These are phyloP conservation scores for Fragum fragum DNA, from an alignment of 2,888 invertebrate genomes.

Conservation along the genomic window DNA sequence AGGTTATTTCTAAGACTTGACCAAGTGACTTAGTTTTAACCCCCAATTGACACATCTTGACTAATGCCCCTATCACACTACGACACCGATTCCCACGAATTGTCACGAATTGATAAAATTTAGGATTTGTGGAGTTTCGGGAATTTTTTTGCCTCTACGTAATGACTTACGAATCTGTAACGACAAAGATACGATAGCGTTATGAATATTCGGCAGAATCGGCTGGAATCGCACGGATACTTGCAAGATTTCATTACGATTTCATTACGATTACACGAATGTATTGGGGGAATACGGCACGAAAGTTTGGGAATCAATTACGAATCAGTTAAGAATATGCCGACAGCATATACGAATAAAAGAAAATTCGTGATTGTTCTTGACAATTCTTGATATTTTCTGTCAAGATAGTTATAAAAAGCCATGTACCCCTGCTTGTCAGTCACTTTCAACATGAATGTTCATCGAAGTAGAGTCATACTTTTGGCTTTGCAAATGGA, in stretches of 20 bases:
- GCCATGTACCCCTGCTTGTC: conserved; percentile 20
- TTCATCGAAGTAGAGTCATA: conserved; percentile 23
- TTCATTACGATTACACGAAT: conserved; percentile 25
- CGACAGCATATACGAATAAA: conserved; percentile 39
- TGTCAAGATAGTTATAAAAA: conserved; percentile 34
- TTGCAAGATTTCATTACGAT: conserved; percentile 6
- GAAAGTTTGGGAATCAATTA: conserved; percentile 15
- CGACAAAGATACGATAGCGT: conserved; percentile 12
- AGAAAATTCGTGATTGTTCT: conserved; percentile 28
- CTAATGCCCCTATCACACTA: not conserved
- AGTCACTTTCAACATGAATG: conserved; percentile 32
- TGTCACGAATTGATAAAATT: conserved; percentile 21
- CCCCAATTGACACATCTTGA: too few relatives aligned
- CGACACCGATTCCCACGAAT: conserved; percentile 20
- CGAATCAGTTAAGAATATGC: conserved; percentile 34
- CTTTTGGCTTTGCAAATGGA: conserved; percentile 18
- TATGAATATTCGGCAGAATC: conserved; percentile 15
- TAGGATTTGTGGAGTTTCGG: conserved; percentile 20
- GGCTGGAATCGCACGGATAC: conserved; percentile 32
- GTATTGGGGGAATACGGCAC: conserved; percentile 28
- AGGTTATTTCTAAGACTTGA: too few relatives aligned
- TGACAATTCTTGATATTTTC: conserved; percentile 24
- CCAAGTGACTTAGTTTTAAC: too few relatives aligned
- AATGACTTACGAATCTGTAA: not conserved
- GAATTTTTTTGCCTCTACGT: conserved; percentile 26